Conservation (phyloP, 2,888 invertebrate species). For the Diadromus collaris region DNA sequence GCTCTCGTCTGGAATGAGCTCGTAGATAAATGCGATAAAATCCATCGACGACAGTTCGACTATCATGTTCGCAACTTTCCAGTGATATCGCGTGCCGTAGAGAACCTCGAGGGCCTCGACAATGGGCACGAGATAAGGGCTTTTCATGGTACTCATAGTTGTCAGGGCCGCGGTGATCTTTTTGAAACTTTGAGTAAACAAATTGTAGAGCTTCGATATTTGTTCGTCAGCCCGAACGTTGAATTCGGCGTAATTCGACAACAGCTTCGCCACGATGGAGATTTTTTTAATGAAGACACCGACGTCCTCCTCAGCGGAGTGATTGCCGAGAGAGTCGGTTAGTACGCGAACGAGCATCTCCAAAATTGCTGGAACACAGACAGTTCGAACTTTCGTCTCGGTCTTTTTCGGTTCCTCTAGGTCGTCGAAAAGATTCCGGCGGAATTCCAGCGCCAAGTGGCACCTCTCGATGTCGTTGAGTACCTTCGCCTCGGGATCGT, state of each 20-base stretch:
- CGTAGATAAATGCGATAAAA: slow-evolving; percentile 64
- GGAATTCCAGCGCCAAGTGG: slow-evolving; percentile 66
- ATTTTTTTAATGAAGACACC: slow-evolving; percentile 66
- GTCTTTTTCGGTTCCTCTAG: slow-evolving; percentile 58
- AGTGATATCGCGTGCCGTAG: slow-evolving; percentile 66
- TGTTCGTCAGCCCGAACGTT: slow-evolving; percentile 54
- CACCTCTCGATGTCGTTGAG: slow-evolving; percentile 67
- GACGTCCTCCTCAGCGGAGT: slow-evolving; percentile 55
- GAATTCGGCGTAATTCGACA: slow-evolving; percentile 69
- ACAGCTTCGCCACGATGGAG: slow-evolving; percentile 67
- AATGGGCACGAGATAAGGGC: slow-evolving; percentile 53
- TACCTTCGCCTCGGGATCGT: slow-evolving; percentile 57
- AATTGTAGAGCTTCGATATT: neutral
- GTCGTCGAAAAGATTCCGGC: slow-evolving; percentile 32
- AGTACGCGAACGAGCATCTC: slow-evolving; percentile 62
- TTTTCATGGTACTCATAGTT: neutral
- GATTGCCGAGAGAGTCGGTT: slow-evolving; percentile 49
- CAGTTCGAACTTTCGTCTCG: slow-evolving; percentile 49
- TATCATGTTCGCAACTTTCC: slow-evolving; percentile 64
- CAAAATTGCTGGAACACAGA: slow-evolving; percentile 59
- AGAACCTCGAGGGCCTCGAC: slow-evolving; percentile 64
- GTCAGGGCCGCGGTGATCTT: slow-evolving; percentile 1
- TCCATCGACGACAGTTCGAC: slow-evolving; percentile 61
- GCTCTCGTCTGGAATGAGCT: slow-evolving; percentile 64
- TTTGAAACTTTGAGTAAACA: slow-evolving; percentile 20